A percentile compares a stretch with the other conserved stretches of the same genome.
Conservation (phyloP, 2,113 vertebrate species). For the Leptosomus discolor region DNA sequence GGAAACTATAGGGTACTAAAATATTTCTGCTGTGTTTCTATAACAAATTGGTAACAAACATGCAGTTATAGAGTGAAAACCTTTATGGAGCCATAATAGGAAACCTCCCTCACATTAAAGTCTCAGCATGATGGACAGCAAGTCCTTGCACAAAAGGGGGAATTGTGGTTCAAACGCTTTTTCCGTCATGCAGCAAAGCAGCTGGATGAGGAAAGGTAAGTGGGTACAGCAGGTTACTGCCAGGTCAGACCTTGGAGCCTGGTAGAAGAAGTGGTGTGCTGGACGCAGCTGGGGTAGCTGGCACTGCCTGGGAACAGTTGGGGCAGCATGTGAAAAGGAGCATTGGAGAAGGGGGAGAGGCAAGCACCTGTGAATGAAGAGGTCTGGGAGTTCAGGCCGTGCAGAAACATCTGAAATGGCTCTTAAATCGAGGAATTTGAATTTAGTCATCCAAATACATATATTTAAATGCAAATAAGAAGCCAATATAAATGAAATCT, state of each 20-base stretch:
- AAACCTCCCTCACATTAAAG: not conserved
- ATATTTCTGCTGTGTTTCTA: not conserved
- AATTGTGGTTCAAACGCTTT: not conserved
- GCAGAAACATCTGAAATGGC: not conserved
- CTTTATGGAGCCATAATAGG: not conserved
- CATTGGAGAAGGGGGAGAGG: not conserved
- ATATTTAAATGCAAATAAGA: not conserved
- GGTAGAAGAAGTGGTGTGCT: accelerated
- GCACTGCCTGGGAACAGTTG: not conserved
- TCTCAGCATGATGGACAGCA: not conserved
- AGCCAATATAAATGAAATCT: not conserved
- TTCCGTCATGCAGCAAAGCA: not conserved
- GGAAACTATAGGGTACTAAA: not conserved
- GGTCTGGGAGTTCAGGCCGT: not conserved
- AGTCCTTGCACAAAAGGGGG: not conserved
- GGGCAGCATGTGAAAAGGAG: not conserved
- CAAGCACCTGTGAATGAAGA: not conserved
- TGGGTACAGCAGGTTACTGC: accelerated
- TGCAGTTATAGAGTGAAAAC: not conserved
- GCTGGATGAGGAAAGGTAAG: not conserved
- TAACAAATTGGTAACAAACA: not conserved
- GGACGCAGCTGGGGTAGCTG: not conserved
- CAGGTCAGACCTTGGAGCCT: not conserved
- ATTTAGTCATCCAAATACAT: not conserved
- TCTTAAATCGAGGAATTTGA: not conserved